Base-by-base conservation (phyloP, 2,113 vertebrate species). In the Dipodomys merriami region DNA sequence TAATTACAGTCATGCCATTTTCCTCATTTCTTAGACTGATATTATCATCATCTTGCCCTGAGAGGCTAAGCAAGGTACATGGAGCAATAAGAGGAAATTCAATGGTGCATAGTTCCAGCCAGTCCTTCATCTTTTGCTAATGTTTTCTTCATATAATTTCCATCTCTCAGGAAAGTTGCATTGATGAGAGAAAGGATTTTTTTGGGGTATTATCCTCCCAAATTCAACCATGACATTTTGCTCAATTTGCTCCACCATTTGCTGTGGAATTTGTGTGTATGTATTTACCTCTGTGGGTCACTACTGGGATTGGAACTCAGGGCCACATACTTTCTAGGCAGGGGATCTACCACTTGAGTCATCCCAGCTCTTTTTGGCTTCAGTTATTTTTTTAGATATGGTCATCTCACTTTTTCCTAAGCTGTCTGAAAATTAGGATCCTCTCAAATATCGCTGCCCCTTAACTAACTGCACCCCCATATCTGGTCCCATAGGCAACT, bases 1-100 rank as follows among this genome's bases (percentile, higher is more conserved):
- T 25, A 81, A 84, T 57, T 87, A 95, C 80, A 95, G 91, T 95
- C 62, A 94, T 30, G 88, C 90, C 12, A 8, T 19, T 90, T 74
- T 67, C 20, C 87, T 81, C 71, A 72, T 19, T 73, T 23, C 68
- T 88, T 94, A 87, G 27, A 84, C 5, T 22, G 11, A 94, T 72
- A 57, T 13, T 5, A 88, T 39, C 39, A 57, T 90, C 74, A 93
- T 5, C 79, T 19, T 25, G 90, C 25, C 87, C 72, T 57, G 76
- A 4, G 77, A 33, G 27, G 81, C 11, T 80, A 46, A 46, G 49
- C 46, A 83, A 74, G 23, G n/a, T n/a, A 74, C 16, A 67, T 35
- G 2, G 62, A 30, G 22, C 39, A 82, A 49, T 71, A 67, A 27
- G 71, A 85, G 78, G 39, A 93, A 73, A 82, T 60, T 79, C 35